Percentiles rank a stretch among this genome's conserved stretches.
phyloP scores from a whole-genome alignment of 2,797 vertebrate species.

The Harpia harpyja region DNA sequence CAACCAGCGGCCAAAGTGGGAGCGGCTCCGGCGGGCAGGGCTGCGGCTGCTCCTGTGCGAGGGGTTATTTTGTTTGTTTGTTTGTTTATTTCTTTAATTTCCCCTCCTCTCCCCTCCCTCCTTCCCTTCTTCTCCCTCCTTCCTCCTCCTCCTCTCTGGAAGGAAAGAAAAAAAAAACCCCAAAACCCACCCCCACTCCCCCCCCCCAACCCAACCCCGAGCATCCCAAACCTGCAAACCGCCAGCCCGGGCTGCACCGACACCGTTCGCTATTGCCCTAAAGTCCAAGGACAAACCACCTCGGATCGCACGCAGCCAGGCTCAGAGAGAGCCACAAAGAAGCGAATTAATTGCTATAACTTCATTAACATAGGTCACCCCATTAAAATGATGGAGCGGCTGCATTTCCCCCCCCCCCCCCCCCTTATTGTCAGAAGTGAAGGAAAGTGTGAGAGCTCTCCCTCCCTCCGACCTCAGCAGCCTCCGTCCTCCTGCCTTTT shows the following conservation, averaged over 20 bases:
- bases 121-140: background rate
- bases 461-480: background rate
- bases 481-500: background rate
- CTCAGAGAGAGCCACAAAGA: conserved; percentile 68
- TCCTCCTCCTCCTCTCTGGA: background rate
- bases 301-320: conserved; percentile 50
- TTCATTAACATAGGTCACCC: conserved; percentile 75
- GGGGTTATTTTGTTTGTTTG: background rate
- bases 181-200: background rate
- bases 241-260: conserved; percentile 33
- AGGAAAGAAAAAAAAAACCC: too few relatives aligned
- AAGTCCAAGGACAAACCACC: conserved; percentile 63
- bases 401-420: background rate
- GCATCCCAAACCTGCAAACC: conserved; percentile 45
- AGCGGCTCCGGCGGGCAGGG: background rate
- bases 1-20: background rate
- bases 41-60: background rate
- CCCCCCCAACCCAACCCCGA: background rate
- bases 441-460: background rate
- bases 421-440: background rate
- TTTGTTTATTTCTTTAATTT: conserved; percentile 12
- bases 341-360: conserved; percentile 72
- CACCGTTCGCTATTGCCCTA: conserved; percentile 52
- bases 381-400: conserved; percentile 62
- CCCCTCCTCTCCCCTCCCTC: background rate